Evolutionary conservation across 2,888 invertebrate species (phyloP).

Genomic region (Epirrhoe alternata): DNA sequence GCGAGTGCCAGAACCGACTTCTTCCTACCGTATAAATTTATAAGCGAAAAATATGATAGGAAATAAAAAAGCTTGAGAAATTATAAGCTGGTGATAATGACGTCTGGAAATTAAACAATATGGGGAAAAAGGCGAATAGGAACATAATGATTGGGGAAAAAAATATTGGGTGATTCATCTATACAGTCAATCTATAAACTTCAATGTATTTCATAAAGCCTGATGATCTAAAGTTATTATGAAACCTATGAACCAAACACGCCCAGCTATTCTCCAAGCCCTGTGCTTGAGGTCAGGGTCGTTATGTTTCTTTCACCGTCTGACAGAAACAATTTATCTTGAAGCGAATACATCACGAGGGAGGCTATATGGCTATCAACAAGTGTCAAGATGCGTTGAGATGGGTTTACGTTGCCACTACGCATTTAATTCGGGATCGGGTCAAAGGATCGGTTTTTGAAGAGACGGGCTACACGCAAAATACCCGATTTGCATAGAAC

Average conservation of each 20-base stretch:
- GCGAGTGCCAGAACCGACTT: too few relatives aligned
- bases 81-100: too few relatives aligned
- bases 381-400: conserved; percentile 68
- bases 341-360: conserved; percentile 57
- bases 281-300: conserved; percentile 43
- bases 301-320: conserved; percentile 55
- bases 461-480: not conserved
- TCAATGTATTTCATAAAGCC: too few relatives aligned
- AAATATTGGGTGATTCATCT: too few relatives aligned
- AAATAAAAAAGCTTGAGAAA: too few relatives aligned
- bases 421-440: conserved; percentile 25
- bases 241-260: not conserved
- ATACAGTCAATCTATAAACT: too few relatives aligned
- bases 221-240: too few relatives aligned
- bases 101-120: too few relatives aligned
- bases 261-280: conserved; percentile 14
- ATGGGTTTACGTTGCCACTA: conserved; percentile 39
- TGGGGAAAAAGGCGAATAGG: too few relatives aligned
- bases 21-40: too few relatives aligned
- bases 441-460: conserved; percentile 2
- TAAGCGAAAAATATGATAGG: too few relatives aligned
- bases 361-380: conserved; percentile 66
- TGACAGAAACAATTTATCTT: conserved; percentile 62
- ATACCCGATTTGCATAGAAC: not conserved
- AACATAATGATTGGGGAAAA: too few relatives aligned